phyloP scores from a whole-genome alignment of 2,797 vertebrate genomes.

The Selene dorsalis region DNA sequence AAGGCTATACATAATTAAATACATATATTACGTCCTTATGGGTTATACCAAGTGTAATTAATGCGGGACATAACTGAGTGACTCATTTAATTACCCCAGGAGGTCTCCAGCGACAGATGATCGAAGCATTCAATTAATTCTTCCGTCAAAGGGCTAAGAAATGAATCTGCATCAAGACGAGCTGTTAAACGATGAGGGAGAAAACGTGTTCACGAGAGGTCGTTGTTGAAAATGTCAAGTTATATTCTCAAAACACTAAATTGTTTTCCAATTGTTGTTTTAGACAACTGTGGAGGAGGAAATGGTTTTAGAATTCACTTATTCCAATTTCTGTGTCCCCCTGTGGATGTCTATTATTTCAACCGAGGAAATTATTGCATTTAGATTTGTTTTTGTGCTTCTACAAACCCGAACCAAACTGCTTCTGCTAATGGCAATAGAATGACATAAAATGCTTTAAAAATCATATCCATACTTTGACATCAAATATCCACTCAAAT shows the following conservation, averaged over 20 bases:
- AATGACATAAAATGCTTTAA: background rate
- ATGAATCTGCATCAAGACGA: conserved; percentile 44
- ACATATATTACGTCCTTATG: conserved; percentile 60
- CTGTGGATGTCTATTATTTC: background rate
- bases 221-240: conserved; percentile 42
- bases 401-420: background rate
- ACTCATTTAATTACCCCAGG: conserved; percentile 73
- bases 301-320: background rate
- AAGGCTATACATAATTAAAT: conserved; percentile 69
- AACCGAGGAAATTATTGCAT: background rate
- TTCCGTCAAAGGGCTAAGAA: conserved; percentile 52
- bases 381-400: background rate
- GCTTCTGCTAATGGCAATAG: background rate
- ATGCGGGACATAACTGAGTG: conserved; percentile 60
- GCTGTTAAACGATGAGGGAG: conserved; percentile 5
- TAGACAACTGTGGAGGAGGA: background rate
- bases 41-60: conserved; percentile 70
- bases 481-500: background rate
- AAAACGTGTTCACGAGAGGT: conserved; percentile 20
- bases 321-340: background rate
- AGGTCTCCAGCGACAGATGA: conserved; percentile 52
- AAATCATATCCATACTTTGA: background rate
- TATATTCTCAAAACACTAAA: conserved; percentile 3
- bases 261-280: conserved; percentile 19
- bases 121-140: conserved; percentile 60